Conservation (phyloP, 2,113 vertebrate species). For the Strix uralensis region DNA sequence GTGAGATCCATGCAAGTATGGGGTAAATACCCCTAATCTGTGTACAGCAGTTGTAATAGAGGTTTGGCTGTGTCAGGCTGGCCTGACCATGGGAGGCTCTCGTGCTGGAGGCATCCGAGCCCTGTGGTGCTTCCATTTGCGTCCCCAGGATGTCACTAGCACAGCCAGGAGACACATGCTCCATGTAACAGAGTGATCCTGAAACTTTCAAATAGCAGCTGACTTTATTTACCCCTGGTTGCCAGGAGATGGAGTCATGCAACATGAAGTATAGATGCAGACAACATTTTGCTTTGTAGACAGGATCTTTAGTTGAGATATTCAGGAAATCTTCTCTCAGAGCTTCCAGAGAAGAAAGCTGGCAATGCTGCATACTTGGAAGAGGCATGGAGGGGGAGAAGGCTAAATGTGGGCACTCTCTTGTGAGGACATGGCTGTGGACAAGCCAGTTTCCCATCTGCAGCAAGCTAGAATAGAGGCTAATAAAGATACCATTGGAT, state of each 20-base stretch:
- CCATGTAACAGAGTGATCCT: neutral
- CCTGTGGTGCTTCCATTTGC: neutral
- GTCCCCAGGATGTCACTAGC: neutral
- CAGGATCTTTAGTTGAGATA: neutral
- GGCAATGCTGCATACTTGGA: neutral
- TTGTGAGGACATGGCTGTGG: neutral
- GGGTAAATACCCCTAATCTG: neutral
- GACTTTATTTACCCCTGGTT: constrained; percentile 30
- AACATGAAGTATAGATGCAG: neutral
- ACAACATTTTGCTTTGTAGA: neutral
- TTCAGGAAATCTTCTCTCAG: neutral
- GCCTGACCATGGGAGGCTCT: neutral
- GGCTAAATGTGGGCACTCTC: neutral
- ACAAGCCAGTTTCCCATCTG: neutral
- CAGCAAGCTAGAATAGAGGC: neutral
- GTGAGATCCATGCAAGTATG: neutral
- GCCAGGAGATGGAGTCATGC: constrained; percentile 54
- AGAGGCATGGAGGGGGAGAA: neutral
- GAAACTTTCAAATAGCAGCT: neutral
- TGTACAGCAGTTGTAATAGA: neutral
- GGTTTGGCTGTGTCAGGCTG: neutral
- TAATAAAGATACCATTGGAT: neutral
- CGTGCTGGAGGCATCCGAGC: neutral
- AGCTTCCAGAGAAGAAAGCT: neutral
- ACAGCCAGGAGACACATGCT: neutral